A percentile compares a stretch with the other conserved stretches of the same genome.
These are phyloP conservation scores for Tipula lateralis DNA, from an alignment of 2,888 invertebrate species.

Conservation along the genomic window DNA sequence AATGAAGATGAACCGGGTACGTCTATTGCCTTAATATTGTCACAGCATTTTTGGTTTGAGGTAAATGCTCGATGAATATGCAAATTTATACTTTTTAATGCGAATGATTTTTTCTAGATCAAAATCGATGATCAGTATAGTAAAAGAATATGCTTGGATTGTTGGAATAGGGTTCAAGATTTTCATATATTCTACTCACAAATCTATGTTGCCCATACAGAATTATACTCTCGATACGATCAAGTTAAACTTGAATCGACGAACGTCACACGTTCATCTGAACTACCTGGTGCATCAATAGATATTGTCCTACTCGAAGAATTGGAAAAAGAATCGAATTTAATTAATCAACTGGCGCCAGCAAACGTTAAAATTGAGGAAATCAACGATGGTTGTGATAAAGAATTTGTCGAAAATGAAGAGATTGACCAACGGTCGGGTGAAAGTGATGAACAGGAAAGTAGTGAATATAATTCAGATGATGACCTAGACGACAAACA, in stretches of 20 bases:
- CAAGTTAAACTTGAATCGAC: background rate
- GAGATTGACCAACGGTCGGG: background rate
- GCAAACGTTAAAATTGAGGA: background rate
- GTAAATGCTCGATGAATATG: conserved; percentile 36
- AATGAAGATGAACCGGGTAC: conserved; percentile 40
- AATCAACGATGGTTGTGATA: background rate
- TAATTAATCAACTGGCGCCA: background rate
- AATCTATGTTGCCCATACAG: conserved; percentile 43
- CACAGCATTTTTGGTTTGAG: conserved; percentile 48
- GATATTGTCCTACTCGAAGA: background rate
- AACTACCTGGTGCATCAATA: background rate
- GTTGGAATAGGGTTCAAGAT: conserved; percentile 44
- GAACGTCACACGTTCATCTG: background rate
- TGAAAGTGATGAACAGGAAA: background rate
- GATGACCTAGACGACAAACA: background rate
- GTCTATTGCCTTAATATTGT: conserved; percentile 41
- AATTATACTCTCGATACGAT: background rate
- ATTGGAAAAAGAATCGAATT: background rate
- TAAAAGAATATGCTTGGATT: conserved; percentile 43
- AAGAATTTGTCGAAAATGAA: background rate
- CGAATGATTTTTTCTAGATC: conserved; percentile 37
- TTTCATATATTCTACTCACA: conserved; percentile 45
- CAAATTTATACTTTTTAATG: background rate
- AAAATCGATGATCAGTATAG: conserved; percentile 43
- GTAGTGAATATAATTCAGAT: background rate